Conservation (phyloP, 2,797 vertebrate genomes). For the Clarias laeviceps region DNA sequence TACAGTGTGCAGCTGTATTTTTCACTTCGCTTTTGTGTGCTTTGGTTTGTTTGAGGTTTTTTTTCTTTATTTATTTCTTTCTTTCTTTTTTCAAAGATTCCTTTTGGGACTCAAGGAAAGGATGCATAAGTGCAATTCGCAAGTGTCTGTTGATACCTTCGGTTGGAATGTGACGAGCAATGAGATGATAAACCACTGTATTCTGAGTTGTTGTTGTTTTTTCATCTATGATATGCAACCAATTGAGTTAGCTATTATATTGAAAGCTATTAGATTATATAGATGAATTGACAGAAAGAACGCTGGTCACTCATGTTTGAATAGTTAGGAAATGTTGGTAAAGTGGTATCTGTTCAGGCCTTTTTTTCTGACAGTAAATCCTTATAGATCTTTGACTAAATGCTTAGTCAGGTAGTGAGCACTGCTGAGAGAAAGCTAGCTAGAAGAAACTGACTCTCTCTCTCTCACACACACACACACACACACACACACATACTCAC, state of each 20-base stretch:
- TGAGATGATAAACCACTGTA: neutral
- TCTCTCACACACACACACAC: slow-evolving; percentile 40
- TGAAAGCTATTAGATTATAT: neutral
- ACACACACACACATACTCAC: slow-evolving; percentile 32
- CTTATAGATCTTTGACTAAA: slow-evolving; percentile 29
- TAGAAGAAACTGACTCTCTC: slow-evolving; percentile 26
- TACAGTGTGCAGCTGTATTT: neutral
- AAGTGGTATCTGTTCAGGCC: slow-evolving; percentile 21
- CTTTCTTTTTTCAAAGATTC: neutral
- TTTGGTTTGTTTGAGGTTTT: neutral
- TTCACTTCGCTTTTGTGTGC: neutral
- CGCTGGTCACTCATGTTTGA: slow-evolving; percentile 2
- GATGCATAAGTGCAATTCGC: neutral
- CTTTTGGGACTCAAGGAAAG: neutral
- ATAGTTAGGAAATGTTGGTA: slow-evolving; percentile 27
- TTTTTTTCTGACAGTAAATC: slow-evolving; percentile 14
- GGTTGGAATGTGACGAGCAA: neutral
- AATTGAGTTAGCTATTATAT: neutral
- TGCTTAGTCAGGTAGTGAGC: slow-evolving; percentile 28
- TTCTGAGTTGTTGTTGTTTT: neutral
- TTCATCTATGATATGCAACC: neutral
- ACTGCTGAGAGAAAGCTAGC: slow-evolving; percentile 34
- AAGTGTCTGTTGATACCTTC: neutral
- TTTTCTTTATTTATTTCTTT: neutral
- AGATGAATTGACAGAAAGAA: slow-evolving; percentile 13